phyloP scores from a whole-genome alignment of 2,888 invertebrate genomes.

The Cremastobaeus sp. region DNA sequence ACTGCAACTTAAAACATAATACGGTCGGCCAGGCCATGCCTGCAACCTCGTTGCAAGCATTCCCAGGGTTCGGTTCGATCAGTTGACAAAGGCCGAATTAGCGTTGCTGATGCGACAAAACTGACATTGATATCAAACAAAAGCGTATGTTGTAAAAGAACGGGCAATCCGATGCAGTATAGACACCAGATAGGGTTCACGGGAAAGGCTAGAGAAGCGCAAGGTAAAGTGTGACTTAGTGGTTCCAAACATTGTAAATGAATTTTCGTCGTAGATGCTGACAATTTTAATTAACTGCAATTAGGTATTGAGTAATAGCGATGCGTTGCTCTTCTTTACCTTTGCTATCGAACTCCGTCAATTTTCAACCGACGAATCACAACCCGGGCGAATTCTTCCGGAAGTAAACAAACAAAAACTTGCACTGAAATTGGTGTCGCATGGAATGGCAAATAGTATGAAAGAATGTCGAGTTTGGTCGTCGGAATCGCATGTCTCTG shows the following conservation, averaged over 20 bases:
- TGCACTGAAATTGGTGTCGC: constrained; percentile 55
- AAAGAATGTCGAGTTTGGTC: too few species aligned
- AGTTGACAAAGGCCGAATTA: constrained; percentile 76
- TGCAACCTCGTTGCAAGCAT: too few species aligned
- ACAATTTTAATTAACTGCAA: too few species aligned
- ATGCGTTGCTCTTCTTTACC: too few species aligned
- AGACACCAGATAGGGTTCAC: constrained; percentile 51
- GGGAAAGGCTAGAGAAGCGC: constrained; percentile 70
- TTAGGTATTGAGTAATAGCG: too few species aligned
- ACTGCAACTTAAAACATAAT: constrained; percentile 66
- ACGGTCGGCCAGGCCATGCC: too few species aligned
- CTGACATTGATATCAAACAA: constrained; percentile 66
- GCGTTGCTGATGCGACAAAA: constrained; percentile 77
- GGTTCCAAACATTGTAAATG: constrained; percentile 67
- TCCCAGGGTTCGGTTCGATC: too few species aligned
- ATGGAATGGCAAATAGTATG: constrained; percentile 62
- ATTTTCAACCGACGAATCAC: too few species aligned
- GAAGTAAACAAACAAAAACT: too few species aligned
- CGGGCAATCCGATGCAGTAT: constrained; percentile 60
- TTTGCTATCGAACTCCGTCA: too few species aligned
- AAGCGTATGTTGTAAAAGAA: constrained; percentile 67
- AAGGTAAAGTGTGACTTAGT: constrained; percentile 65
- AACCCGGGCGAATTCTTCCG: too few species aligned
- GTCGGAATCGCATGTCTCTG: constrained; percentile 58
- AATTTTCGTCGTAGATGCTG: not conserved